Evolutionary conservation across 2,113 vertebrate species (phyloP).

Genomic region (Oostethus manadensis): DNA sequence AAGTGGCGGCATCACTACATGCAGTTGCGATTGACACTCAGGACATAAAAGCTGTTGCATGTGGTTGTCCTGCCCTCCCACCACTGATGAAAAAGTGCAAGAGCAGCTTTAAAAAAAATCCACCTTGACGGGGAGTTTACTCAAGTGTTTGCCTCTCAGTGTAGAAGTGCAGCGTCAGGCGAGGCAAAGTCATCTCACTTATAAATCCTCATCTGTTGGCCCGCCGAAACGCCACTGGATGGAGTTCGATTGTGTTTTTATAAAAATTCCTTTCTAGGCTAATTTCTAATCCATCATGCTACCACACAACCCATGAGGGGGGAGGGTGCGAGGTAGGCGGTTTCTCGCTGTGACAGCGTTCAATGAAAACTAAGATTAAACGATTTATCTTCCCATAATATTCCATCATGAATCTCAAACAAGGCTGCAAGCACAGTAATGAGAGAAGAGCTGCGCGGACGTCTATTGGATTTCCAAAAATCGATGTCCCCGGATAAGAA

Average conservation of each 20-base stretch:
- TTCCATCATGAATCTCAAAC: slow-evolving; percentile 62
- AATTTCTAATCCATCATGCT: slow-evolving; percentile 64
- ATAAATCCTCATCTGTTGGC: slow-evolving; percentile 26
- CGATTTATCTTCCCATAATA: slow-evolving; percentile 65
- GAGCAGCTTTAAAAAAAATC: neutral
- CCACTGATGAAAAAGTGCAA: neutral
- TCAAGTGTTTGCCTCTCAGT: neutral
- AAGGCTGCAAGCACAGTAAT: slow-evolving; percentile 40
- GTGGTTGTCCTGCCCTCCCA: neutral
- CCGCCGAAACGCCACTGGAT: slow-evolving; percentile 21
- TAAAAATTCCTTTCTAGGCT: slow-evolving; percentile 37
- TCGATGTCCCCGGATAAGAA: slow-evolving; percentile 46
- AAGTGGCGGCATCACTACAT: neutral
- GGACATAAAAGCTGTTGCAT: neutral
- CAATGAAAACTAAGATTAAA: slow-evolving; percentile 63
- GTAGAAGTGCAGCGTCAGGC: slow-evolving; percentile 26
- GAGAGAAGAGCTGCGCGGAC: slow-evolving; percentile 39
- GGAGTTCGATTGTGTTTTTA: slow-evolving; percentile 42
- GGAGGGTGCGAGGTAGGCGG: slow-evolving; percentile 18
- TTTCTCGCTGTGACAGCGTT: slow-evolving; percentile 42
- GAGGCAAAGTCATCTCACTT: slow-evolving; percentile 24
- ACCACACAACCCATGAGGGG: slow-evolving; percentile 32
- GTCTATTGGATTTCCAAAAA: slow-evolving; percentile 57
- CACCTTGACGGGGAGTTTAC: neutral
- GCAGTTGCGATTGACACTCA: neutral